Percentiles rank a stretch among this genome's conserved stretches.
Conservation (phyloP, 2,888 invertebrate genomes). For the Cataglyphis albicans region DNA sequence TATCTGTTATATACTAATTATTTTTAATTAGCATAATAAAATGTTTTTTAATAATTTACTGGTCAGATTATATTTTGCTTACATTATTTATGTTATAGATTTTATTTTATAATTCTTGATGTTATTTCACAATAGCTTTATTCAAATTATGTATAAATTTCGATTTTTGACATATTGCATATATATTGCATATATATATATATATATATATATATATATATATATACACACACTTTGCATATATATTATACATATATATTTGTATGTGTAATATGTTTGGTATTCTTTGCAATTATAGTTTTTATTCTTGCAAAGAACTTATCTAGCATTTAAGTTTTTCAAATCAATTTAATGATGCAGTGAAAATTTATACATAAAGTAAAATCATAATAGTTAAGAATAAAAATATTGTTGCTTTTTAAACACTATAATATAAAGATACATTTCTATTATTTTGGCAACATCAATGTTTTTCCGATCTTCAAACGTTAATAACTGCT, state of each 20-base stretch:
- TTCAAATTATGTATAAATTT: too few relatives aligned
- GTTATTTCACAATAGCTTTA: too few relatives aligned
- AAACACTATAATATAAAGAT: neutral
- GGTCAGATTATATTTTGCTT: neutral
- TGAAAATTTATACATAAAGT: neutral
- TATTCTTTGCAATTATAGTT: neutral
- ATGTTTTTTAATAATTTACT: neutral
- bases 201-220: neutral
- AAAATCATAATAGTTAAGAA: neutral
- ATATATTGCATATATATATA: too few relatives aligned
- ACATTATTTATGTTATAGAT: neutral
- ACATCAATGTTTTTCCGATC: neutral
- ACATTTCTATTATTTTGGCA: neutral
- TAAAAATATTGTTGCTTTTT: neutral
- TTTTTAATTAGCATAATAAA: neutral
- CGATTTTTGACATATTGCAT: too few relatives aligned
- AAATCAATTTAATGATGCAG: neutral
- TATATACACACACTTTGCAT: too few relatives aligned
- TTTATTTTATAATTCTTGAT: neutral
- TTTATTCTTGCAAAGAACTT: neutral
- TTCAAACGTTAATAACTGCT: neutral
- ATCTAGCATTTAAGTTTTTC: neutral
- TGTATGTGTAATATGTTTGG: neutral
- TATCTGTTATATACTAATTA: too few relatives aligned
- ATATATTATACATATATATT: too few relatives aligned